Base-by-base conservation (phyloP, 1,140 invertebrate genomes). In the Archivesica marissinica region DNA sequence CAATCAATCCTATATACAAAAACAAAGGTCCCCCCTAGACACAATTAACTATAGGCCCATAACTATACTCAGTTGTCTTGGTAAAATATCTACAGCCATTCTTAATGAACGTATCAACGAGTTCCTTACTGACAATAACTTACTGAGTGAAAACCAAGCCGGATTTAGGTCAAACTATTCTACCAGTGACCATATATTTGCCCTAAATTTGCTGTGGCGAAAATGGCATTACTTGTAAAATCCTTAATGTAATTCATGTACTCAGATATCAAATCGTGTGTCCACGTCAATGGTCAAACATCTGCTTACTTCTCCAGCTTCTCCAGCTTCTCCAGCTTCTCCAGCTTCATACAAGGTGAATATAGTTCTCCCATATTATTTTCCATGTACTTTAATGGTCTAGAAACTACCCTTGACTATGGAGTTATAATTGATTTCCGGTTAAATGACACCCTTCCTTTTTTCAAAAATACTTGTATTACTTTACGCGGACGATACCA, bases 1-100 rank as follows among this genome's bases (percentile, higher is more conserved):
- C 66, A 15, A 85, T 86, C n/a, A 28, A 47, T 17, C 83, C 82
- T 15, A 52, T 88, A 30, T 82, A 39, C 44, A 88, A 86, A 72
- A 76, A 86, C 38, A 88, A 86, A 78, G 84, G 84, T 23, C 50
- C 35, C 20, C 28, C 13, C 23, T 78, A 15, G n/a, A 70, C 30
- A 75, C 84, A 6, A 39, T 35, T 9, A 80, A 81, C 38, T 86
- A 70, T 56, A 50, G 75, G 47, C 70, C 70, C 30, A 80, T 79
- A 44, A 79, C 61, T n/a, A 44, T 86, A 23, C 52, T 86, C 1
- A 81, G 84, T 59, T 86, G 77, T 47, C 41, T 86, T n/a, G 77
- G 77, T 13, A 80, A 85, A 85, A 2, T 86, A 3, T 86, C 80
- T 28, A 80, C 61, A 41, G n/a, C 61, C 0, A 25, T 86, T 17